These are phyloP conservation scores for Lepidurus arcticus DNA, from an alignment of 1,140 invertebrate genomes.

Conservation along the genomic window DNA sequence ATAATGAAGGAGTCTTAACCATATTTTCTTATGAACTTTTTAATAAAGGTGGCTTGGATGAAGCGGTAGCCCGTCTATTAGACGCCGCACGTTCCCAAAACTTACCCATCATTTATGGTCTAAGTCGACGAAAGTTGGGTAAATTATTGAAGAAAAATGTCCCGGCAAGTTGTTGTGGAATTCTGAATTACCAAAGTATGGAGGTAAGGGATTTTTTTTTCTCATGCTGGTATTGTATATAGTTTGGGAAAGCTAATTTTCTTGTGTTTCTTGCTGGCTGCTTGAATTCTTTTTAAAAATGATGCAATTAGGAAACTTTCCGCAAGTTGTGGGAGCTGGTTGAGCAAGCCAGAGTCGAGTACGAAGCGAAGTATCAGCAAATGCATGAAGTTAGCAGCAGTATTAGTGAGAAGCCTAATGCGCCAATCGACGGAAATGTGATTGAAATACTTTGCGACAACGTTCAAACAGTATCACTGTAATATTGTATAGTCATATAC, in stretches of 20 bases:
- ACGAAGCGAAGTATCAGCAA: not conserved
- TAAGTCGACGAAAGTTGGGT: constrained; percentile 46
- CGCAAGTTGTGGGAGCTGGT: constrained; percentile 1
- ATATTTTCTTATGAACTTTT: not conserved
- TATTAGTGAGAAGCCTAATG: not conserved
- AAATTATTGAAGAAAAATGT: constrained; percentile 49
- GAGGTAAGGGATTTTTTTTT: constrained; percentile 34
- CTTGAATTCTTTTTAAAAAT: not conserved
- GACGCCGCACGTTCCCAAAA: constrained; percentile 42
- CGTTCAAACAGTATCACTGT: not conserved
- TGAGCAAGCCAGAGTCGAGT: not conserved
- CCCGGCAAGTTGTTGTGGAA: constrained; percentile 50
- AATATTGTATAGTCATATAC: not conserved
- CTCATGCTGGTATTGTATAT: not conserved
- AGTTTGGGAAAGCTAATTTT: not conserved
- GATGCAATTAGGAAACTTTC: constrained; percentile 5
- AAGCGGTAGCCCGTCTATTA: constrained; percentile 45
- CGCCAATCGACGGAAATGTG: not conserved
- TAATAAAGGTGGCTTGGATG: constrained; percentile 44
- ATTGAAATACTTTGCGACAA: not conserved
- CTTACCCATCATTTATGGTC: constrained; percentile 50
- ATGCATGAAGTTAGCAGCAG: not conserved
- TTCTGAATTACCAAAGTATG: constrained; percentile 51
- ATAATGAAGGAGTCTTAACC: not conserved
- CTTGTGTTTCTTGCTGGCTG: not conserved